Base-by-base conservation (phyloP, 2,797 vertebrate genomes). In the Sebastes trivittatus region DNA sequence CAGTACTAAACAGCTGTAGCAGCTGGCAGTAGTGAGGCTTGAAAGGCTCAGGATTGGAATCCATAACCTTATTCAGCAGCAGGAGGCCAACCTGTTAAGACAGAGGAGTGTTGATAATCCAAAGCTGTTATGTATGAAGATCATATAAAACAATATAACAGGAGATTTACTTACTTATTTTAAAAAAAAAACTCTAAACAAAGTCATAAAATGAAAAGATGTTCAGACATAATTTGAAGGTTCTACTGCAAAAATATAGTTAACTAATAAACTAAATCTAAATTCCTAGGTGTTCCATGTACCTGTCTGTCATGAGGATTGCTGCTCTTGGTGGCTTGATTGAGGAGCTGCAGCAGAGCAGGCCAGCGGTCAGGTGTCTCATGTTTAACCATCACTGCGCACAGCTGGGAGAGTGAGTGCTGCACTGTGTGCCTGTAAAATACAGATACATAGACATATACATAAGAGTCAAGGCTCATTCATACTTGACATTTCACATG, bases 331-430 rank as follows among this genome's bases (percentile, higher is more conserved):
- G 96, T 97, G 38, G 96, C 95, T n/a, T 96, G 88, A 60, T 95
- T 97, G 56, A 98, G 96, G 27, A 98, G 93, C 54, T 96, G 90
- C 67, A 98, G 93, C 72, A 98, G 91, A 46, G 97, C 96, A 10
- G 97, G 97, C 97, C 97, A 98, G 79, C 93, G 93, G 58, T 97
- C 95, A 4, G 97, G 95, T 1, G 95, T 97, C 93, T 98, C 97
- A 9, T 97, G 96, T 86, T 97, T 97, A 60, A 98, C 95, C 90
- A 98, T 95, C 32, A 96, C 92, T 0, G 97, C 97, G 0, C 96
- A 95, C 34, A 98, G 92, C 83, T 98, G 97, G 34, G 97, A 96
- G 29, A 98, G 91, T 2, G 97, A 95, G 85, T 97, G 95, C 68
- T 95, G 97, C 79, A 98, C 97, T 3, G 88, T 94, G 86, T 98